Evolutionary conservation across 2,113 vertebrate species (phyloP).

Genomic region (Perca flavescens): DNA sequence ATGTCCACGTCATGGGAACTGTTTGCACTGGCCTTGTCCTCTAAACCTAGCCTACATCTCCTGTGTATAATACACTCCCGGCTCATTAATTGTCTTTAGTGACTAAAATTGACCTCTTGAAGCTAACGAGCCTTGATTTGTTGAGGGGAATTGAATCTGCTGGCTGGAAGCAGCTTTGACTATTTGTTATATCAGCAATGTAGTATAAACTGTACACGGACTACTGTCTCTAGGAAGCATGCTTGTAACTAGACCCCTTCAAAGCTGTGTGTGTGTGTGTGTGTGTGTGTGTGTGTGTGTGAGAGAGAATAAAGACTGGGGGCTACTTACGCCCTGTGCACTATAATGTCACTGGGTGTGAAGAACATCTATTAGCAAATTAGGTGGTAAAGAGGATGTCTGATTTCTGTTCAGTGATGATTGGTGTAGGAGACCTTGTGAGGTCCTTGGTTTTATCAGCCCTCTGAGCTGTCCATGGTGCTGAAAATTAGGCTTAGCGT

Average conservation of each 20-base stretch:
- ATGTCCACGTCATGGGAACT: constrained; percentile 4
- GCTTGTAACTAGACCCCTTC: constrained; percentile 59
- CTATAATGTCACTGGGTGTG: constrained; percentile 11
- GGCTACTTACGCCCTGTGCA: not conserved
- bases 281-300: not conserved
- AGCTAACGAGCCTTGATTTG: constrained; percentile 18
- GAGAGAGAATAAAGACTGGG: not conserved
- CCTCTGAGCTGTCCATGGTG: constrained; percentile 49
- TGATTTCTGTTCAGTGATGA: constrained; percentile 38
- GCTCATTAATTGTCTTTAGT: constrained; percentile 11
- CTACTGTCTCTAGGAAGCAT: constrained; percentile 22
- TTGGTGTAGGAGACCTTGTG: constrained; percentile 40
- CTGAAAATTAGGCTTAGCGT: constrained; percentile 34
- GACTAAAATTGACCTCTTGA: constrained; percentile 17
- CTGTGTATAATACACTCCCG: not conserved
- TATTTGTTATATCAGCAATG: not conserved
- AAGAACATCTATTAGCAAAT: constrained; percentile 61
- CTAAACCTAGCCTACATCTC: not conserved
- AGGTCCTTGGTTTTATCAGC: constrained; percentile 36
- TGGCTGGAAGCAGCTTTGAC: not conserved
- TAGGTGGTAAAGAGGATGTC: constrained; percentile 36
- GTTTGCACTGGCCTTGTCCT: not conserved
- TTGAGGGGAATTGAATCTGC: constrained; percentile 17
- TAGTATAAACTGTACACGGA: constrained; percentile 2
- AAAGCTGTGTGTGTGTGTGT: not conserved